Evolutionary conservation across 30 jellyfish, hydroid and myxozoan species (phyloP).

Genomic region (Chrysaora quinquecirrha): DNA sequence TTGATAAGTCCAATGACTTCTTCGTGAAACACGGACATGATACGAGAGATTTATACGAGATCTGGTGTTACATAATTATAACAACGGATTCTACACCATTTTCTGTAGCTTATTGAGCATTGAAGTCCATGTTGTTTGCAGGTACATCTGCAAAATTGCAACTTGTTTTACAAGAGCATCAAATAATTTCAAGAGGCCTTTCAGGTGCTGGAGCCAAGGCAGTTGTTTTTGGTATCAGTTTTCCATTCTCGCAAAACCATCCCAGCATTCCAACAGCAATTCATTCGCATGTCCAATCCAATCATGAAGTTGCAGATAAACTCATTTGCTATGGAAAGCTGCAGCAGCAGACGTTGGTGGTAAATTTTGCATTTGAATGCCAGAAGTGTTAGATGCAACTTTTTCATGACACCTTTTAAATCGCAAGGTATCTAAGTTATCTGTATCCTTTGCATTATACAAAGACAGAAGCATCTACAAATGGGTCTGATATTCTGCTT

Average conservation of each 20-base stretch:
- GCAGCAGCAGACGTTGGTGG: slow-evolving; percentile 4
- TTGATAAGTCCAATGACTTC: no score
- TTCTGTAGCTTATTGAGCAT: background rate
- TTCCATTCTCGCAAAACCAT: background rate
- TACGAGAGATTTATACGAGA: no score
- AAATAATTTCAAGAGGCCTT: background rate
- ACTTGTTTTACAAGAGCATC: background rate
- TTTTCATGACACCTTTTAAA: background rate
- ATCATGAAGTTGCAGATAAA: background rate
- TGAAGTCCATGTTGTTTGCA: background rate
- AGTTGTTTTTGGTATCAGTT: background rate
- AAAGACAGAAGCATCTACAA: slow-evolving; percentile 3
- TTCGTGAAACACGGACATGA: no score
- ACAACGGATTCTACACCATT: background rate
- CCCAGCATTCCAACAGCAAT: background rate
- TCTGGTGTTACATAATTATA: no score
- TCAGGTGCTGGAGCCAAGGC: background rate
- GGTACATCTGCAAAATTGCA: background rate
- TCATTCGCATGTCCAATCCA: background rate
- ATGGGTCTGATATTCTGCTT: no score
- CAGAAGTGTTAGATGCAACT: background rate
- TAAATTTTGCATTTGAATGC: background rate
- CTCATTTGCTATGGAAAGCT: background rate
- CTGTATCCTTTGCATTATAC: background rate
- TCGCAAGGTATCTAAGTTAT: background rate